Percentiles rank a stretch among this genome's conserved stretches.
These are phyloP conservation scores for Gymnopithys bicolor DNA, from an alignment of 2,797 vertebrate genomes.

Conservation along the genomic window DNA sequence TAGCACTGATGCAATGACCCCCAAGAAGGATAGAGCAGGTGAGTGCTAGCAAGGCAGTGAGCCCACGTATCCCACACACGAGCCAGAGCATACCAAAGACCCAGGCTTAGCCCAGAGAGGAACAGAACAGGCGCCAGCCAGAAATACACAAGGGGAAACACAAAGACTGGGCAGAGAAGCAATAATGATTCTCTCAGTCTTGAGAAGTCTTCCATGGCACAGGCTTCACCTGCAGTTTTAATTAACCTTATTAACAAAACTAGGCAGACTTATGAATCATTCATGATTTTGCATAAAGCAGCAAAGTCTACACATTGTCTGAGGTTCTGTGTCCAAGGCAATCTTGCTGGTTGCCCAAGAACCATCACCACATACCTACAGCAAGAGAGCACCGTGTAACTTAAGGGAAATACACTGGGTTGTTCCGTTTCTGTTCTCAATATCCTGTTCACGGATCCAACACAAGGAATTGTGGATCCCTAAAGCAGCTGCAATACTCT, in stretches of 20 bases:
- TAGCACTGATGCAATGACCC: background rate
- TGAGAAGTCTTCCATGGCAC: background rate
- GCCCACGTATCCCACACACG: background rate
- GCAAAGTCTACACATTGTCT: background rate
- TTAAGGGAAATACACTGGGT: background rate
- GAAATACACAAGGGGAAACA: background rate
- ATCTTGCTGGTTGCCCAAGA: background rate
- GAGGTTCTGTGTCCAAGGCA: background rate
- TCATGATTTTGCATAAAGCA: background rate
- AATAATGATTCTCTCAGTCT: background rate
- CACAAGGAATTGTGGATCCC: background rate
- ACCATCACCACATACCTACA: background rate
- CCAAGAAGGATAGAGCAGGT: background rate
- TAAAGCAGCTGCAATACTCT: background rate
- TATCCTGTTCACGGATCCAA: background rate
- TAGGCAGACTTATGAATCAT: constrained; percentile 6
- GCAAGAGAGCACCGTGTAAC: background rate
- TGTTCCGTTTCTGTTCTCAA: background rate
- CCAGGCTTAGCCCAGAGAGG: background rate
- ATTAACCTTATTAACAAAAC: constrained; percentile 7
- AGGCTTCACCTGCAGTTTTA: background rate
- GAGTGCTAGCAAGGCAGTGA: background rate
- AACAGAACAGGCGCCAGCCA: background rate
- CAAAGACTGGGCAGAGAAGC: background rate
- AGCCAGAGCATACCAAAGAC: background rate